Base-by-base conservation (phyloP, 1,140 invertebrate species). In the Nylanderia fulva region DNA sequence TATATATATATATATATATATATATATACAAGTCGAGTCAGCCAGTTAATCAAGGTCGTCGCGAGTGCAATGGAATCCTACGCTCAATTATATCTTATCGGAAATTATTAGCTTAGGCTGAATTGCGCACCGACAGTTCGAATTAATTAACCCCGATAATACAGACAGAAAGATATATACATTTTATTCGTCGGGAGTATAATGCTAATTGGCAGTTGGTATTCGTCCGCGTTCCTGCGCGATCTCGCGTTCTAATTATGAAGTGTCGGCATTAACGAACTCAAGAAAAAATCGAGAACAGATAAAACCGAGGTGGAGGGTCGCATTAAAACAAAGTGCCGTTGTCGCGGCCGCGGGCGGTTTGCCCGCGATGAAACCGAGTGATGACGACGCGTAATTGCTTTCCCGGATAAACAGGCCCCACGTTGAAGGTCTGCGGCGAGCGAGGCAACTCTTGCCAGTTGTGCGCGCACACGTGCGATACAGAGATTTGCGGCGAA, bases 321-420 rank as follows among this genome's bases (percentile, higher is more conserved):
- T 45, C 42, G 69, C 27, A 21, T 82, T 71, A 71, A 58, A 82
- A 82, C 66, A 18, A 71, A 82, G 42, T 29, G 42, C 24, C 29
- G 42, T 24, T 33, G 21, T 71, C 58, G 58, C 69, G 29, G 68
- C 75, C 88, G 77, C 68, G 48, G 75, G 71, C 68, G 68, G 54
- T 54, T 85, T 29, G 86, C 36, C 54, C 72, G 71, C 76, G 84
- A 86, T 71, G 85, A 84, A 88, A 87, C 87, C 75, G 36, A 68
- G 77, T 76, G 75, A 88, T 84, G 85, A 84, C 85, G 80, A 86
- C 68, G 88, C 86, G 88, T 93, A 93, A 94, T 94, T 94, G 89
- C 92, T 92, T 92, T 91, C 87, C 85, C 89, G 90, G 88, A 91
- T 92, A 92, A 94, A 93, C 92, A 93, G 86, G 71, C 86, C 39